Base-by-base conservation (phyloP, 2,797 vertebrate species). In the Pterois miles region DNA sequence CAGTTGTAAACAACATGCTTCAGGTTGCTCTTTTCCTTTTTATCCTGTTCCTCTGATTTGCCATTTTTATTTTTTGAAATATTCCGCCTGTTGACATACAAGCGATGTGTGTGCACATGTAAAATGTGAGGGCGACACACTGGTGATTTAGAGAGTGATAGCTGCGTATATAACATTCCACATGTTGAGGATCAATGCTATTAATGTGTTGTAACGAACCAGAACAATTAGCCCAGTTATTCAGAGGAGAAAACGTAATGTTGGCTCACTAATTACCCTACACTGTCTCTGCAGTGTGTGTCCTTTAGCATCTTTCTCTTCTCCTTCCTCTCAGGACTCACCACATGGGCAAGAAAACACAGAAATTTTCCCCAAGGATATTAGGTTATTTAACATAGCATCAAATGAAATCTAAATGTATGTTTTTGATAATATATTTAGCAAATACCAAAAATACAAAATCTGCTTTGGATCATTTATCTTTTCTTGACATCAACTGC, bases 211-310 rank as follows among this genome's bases (percentile, higher is more conserved):
- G 69, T 88, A 89, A 65, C 18, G 59, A 87, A 81, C 48, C 82
- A 83, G 87, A 90, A 90, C 88, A 88, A 83, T 92, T 89, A 89
- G 78, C 74, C 83, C 84, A 86, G 84, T 91, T 90, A 89, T 83
- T 86, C 66, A 71, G 71, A 69, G 68, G 54, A 79, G 76, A 85
- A 91, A 93, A 90, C 2, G 52, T 77, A 74, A 89, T 52, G 71
- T 91, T 88, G 74, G 73, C 67, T 82, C 62, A 63, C 76, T 89
- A 91, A 92, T 91, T 85, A 81, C 50, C 48, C 34, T 59, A 36
- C n/a, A 48, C 50, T 25, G 57, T 77, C 65, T 77, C 65, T 76
- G 33, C 50, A 79, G 50, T 76, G 56, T 65, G 38, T 50, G 62
- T 82, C 65, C 46, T 71, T 82, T 74, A 60, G 25, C 59, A 60